Percentiles rank a stretch among this genome's conserved stretches.
Conservation (phyloP, 1,140 invertebrate species). For the Radopholus similis region DNA sequence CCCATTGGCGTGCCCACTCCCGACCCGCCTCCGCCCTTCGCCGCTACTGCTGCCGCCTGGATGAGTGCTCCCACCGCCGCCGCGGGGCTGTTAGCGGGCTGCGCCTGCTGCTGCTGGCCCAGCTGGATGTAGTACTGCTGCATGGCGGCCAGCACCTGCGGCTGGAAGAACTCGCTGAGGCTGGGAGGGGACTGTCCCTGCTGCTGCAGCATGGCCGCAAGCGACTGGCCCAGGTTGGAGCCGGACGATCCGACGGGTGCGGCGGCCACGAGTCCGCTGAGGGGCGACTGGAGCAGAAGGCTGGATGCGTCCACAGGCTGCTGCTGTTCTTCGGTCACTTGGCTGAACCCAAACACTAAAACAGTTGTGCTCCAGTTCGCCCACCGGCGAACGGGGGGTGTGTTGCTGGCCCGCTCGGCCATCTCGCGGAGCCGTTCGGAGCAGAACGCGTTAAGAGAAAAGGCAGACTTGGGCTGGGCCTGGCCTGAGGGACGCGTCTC, state of each 20-base stretch:
- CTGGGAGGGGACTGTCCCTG: conserved; percentile 7
- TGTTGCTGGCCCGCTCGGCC: conserved; percentile 47
- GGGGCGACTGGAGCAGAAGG: background rate
- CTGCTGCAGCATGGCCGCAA: conserved; percentile 36
- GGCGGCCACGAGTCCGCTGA: background rate
- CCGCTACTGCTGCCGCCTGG: conserved; percentile 1
- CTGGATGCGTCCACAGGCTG: background rate
- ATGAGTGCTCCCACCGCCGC: background rate
- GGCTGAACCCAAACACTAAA: background rate
- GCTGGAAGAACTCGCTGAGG: conserved; percentile 47
- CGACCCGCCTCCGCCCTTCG: conserved; percentile 1
- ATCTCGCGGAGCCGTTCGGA: conserved; percentile 59
- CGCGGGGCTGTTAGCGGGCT: background rate
- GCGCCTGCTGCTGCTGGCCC: conserved; percentile 16
- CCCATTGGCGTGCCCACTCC: background rate
- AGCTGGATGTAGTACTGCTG: conserved; percentile 54
- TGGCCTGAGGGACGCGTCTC: conserved; percentile 4
- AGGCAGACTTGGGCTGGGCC: conserved; percentile 36
- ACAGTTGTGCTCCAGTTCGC: background rate
- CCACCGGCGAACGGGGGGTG: background rate
- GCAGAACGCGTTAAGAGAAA: conserved; percentile 53
- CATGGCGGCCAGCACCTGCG: conserved; percentile 52
- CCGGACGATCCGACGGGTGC: background rate
- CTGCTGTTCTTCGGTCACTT: background rate
- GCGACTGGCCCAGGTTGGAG: background rate